Evolutionary conservation across 1,140 invertebrate species (phyloP), one percentile per base, ranked within the genome.

Genomic region (Tigriopus japonicus): DNA sequence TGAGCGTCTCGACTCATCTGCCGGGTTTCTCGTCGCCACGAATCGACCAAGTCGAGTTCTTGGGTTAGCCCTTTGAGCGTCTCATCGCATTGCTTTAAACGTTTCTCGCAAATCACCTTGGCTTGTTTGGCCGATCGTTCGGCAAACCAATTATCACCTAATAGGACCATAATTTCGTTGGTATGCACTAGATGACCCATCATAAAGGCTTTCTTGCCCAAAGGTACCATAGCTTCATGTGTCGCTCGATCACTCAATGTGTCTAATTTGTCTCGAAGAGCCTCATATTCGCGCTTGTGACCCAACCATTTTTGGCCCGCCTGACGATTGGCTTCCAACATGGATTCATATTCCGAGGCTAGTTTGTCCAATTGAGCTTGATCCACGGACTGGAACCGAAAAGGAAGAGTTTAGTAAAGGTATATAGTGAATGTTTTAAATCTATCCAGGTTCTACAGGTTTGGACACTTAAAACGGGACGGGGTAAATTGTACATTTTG

Each of bases 131-230:
- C 75, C 43, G 79, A 81, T 52, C 80, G 74, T 64, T 85, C 82
- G 13, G 74, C 77, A 73, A 85, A 85, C 70, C 80, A 84, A 63
- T 80, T 79, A 64, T 82, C 80, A 24, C 83, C 83, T 10, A 85
- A 67, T 3, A 77, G 72, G 24, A 81, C 78, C 43, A 81, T 67
- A 17, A 85, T 75, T 71, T 85, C 82, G 72, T 84, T 85, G 1
- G 83, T 85, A 63, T 85, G 81, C 17, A 77, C 74, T 28, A 85
- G 67, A 66, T 78, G 75, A 23, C 82, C 83, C 65, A 76, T 79
- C 73, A 83, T 79, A 53, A 84, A 77, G 1, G 81, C 83, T 56
- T 75, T 68, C 40, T 74, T 73, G 12, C 80, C 80, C 14, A 17
- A 13, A 9, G 81, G 82, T 1, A 84, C 77, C 75, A 78, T 72